Evolutionary conservation across 1,140 invertebrate genomes (phyloP), one percentile per base, ranked within the genome.

Genomic region (Hesperophylax magnus): DNA sequence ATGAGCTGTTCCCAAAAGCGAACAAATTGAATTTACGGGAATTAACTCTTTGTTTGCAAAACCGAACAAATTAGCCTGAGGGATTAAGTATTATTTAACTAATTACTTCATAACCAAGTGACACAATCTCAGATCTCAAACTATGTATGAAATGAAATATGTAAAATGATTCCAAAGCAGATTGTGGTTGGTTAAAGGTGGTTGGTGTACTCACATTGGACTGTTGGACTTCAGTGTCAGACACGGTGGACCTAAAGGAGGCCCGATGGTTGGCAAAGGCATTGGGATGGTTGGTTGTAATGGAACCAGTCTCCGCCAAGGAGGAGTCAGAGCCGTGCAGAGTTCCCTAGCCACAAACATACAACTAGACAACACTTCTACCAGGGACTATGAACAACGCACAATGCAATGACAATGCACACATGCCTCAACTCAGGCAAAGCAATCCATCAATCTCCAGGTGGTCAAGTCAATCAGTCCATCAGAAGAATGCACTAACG

Each of bases 161-260:
- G 34, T 39, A 5, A 39, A 39, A 8, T 39, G 34, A 9, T 8
- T 39, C 7, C 34, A 39, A 39, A 47, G 9, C 39, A 47, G 9
- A 47, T 47, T 75, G 39, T 56, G 31, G n/a, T n/a, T n/a, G n/a
- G n/a, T 56, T 54, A 24, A 61, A 60, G 54, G 53, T 31, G 54
- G 27, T 24, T 56, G n/a, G 17, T 76, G 27, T 86, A 93, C 94
- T 95, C 92, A 97, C 96, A 92, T 95, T 95, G 88, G 94, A 93
- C 86, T 94, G 94, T 90, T 97, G 96, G 86, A 97, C 93, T 91
- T 98, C 97, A 86, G 96, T 97, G 90, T 98, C 97, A 82, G 97
- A 98, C 81, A 97, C 94, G 72, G 97, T 96, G 84, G 96, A 97
- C 85, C 96, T 93, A 89, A 90, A 89, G 77, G 88, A 90, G 84